These are phyloP conservation scores for Phenganax marumi DNA, from an alignment of 92 coral and sea anemone species.

Conservation along the genomic window DNA sequence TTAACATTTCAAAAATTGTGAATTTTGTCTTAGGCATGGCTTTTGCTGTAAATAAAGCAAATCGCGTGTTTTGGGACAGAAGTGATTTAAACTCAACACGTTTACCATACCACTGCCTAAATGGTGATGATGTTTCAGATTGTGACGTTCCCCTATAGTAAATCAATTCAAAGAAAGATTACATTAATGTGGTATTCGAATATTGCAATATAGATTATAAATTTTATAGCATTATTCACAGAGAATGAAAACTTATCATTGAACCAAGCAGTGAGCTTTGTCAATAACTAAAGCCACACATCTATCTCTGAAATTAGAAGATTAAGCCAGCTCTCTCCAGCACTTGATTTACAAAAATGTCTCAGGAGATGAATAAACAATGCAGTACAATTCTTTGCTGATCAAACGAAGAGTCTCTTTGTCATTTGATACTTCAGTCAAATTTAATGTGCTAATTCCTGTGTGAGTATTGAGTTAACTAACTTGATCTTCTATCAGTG, in stretches of 20 bases:
- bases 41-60: neutral
- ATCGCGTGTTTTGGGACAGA: neutral
- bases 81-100: neutral
- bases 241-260: too few species aligned
- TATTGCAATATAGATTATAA: too few species aligned
- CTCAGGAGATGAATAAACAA: constrained; percentile 7
- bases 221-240: too few species aligned
- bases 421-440: neutral
- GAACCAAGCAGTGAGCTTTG: too few species aligned
- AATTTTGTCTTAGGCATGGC: neutral
- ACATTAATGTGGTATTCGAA: too few species aligned
- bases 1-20: neutral
- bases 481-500: neutral
- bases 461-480: neutral
- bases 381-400: neutral
- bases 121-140: neutral
- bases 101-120: constrained; percentile 3
- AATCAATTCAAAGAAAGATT: too few species aligned
- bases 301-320: neutral
- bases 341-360: neutral
- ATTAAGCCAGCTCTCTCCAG: neutral
- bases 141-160: constrained; percentile 38
- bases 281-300: neutral
- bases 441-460: neutral
- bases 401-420: neutral